Evolutionary conservation across 2,797 vertebrate species (phyloP), one percentile per base, ranked within the genome.

Genomic region (Anomalospiza imberbis): DNA sequence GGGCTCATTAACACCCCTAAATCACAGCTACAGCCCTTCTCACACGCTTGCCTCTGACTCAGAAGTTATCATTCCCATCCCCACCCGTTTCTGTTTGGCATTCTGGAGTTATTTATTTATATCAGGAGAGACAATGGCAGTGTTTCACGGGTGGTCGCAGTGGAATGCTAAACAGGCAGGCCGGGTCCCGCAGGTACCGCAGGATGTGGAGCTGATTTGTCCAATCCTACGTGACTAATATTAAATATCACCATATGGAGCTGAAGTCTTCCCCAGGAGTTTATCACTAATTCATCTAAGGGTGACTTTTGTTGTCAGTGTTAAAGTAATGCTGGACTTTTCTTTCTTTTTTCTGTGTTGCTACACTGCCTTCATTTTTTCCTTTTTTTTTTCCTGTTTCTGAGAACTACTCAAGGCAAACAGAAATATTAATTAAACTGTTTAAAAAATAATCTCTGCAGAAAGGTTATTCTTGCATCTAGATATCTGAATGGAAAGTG

Each of bases 381-480:
- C 78, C 60, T 1, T 22, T 29, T 57, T 40, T 13, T 11, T 5
- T 2, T 4, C 3, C 13, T 45, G 75, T 95, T 97, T 95, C 91
- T 91, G 79, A 96, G 95, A 97, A 55, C 57, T 94, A 68, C 76
- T 96, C 65, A 85, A 86, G 47, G 57, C 67, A 89, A 87, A 93
- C 26, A 77, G 91, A 97, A 97, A 96, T 96, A 96, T 91, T 97
- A 97, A 97, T 93, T 97, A 96, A 95, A 95, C 81, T 85, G 42
- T 76, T 95, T 88, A 75, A 96, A 97, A 97, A 96, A 78, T 91
- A 94, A 93, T 61, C 65, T 75, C 53, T 63, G 66, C 61, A 92
- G 76, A 94, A 92, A 73, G 58, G 63, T 82, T 93, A 36, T 78
- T 88, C 80, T 76, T 92, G 62, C 60, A 79, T 58, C 60, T 82